Percentiles rank a stretch among this genome's conserved stretches.
Conservation (phyloP, 2,113 vertebrate species). For the Synodontis membranacea region DNA sequence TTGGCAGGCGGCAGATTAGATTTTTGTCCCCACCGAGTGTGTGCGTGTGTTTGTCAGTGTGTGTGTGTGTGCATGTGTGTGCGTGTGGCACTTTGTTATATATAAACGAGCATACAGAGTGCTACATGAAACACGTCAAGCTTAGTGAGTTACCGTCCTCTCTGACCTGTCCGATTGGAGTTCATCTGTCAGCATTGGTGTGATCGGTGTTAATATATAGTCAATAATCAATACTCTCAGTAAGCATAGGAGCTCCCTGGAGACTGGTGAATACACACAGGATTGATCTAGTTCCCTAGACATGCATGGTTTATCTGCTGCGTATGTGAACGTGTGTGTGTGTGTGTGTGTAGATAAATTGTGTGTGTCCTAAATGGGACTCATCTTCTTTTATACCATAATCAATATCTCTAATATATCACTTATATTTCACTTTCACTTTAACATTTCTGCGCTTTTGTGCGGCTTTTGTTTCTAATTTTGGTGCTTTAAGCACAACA, state of each 20-base stretch:
- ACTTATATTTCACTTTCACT: not conserved
- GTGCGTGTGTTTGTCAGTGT: conserved; percentile 4
- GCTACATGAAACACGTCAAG: conserved; percentile 25
- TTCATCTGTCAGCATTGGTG: conserved; percentile 42
- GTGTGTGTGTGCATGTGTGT: not conserved
- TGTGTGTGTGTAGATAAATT: not conserved
- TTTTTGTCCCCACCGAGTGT: not conserved
- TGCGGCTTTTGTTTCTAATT: not conserved
- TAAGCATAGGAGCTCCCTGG: conserved; percentile 31
- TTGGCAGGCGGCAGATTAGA: not conserved
- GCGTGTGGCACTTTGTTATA: conserved; percentile 6
- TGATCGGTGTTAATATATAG: conserved; percentile 47
- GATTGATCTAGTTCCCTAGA: conserved; percentile 41
- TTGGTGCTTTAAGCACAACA: not conserved
- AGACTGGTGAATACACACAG: conserved; percentile 48
- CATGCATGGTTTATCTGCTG: conserved; percentile 1
- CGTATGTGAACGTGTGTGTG: not conserved
- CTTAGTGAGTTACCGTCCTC: conserved; percentile 25
- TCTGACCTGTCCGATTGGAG: conserved; percentile 31
- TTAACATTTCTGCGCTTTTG: not conserved
- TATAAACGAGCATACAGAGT: conserved; percentile 1
- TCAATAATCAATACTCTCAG: conserved; percentile 55
- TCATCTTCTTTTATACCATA: not conserved
- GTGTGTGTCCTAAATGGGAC: not conserved
- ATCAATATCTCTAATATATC: conserved; percentile 1